phyloP scores from a whole-genome alignment of 2,888 invertebrate genomes.

The Gortyna flavago region DNA sequence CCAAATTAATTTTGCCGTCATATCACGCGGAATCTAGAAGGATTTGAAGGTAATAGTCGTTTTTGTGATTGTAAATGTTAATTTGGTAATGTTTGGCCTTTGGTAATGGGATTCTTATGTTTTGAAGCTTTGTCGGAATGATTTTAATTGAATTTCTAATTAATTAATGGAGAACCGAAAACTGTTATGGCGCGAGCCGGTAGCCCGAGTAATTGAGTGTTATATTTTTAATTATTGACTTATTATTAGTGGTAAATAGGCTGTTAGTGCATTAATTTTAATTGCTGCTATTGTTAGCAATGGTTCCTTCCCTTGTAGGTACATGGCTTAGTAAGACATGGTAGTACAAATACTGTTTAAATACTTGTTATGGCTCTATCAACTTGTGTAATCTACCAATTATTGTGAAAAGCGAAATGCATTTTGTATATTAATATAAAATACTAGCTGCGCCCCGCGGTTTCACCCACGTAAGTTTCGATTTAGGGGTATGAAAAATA shows the following conservation, averaged over 20 bases:
- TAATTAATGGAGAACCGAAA: constrained; percentile 34
- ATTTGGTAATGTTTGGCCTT: constrained; percentile 53
- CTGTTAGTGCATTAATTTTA: constrained; percentile 2
- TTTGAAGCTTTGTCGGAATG: constrained; percentile 46
- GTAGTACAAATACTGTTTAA: background rate
- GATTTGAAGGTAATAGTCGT: constrained; percentile 56
- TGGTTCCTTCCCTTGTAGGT: background rate
- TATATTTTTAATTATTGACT: constrained; percentile 32
- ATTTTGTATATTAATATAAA: background rate
- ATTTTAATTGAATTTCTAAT: constrained; percentile 54
- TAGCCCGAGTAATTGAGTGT: constrained; percentile 28
- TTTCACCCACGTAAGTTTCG: no score
- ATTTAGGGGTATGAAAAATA: no score
- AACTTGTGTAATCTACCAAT: background rate
- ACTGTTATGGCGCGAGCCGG: constrained; percentile 14
- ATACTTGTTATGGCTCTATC: background rate
- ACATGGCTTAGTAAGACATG: no score
- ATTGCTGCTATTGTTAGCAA: background rate
- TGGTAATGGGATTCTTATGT: constrained; percentile 58
- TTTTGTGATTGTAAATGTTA: constrained; percentile 42
- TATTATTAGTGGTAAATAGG: constrained; percentile 22
- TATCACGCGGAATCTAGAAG: constrained; percentile 48
- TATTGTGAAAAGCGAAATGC: background rate
- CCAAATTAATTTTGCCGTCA: constrained; percentile 59
- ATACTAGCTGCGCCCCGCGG: no score